Percentiles rank a stretch among this genome's conserved stretches.
Evolutionary conservation across 2,888 invertebrate genomes (phyloP).

Genomic region (Notodonta ziczac): DNA sequence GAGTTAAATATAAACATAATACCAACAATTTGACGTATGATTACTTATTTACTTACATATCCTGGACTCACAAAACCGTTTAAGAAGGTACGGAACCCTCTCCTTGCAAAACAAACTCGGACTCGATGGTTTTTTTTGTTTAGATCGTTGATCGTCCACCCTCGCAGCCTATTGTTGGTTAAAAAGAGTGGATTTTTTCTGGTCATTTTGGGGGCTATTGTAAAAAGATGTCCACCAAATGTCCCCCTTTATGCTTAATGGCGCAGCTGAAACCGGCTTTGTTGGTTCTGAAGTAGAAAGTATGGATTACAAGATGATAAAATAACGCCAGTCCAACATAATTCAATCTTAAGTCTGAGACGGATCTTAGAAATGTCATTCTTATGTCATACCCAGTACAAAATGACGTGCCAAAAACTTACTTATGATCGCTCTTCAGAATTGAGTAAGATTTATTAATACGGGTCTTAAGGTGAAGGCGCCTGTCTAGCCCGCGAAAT

Average conservation of each 20-base stretch:
- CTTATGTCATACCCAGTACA: too few relatives aligned
- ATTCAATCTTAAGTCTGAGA: too few relatives aligned
- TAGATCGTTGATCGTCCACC: conserved; percentile 80
- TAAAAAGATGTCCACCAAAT: conserved; percentile 75
- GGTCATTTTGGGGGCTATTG: conserved; percentile 78
- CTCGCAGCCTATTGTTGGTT: conserved; percentile 73
- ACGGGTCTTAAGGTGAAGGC: too few relatives aligned
- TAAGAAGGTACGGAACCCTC: neutral
- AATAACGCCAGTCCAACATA: neutral
- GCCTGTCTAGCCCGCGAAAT: too few relatives aligned
- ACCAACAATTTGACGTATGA: too few relatives aligned
- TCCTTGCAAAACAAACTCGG: neutral
- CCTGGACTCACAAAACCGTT: neutral
- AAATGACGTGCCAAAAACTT: too few relatives aligned
- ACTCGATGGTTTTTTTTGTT: conserved; percentile 51
- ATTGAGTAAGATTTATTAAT: too few relatives aligned
- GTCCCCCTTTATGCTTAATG: conserved; percentile 72
- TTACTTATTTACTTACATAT: too few relatives aligned
- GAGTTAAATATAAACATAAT: too few relatives aligned
- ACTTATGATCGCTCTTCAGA: too few relatives aligned
- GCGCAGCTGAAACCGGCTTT: conserved; percentile 69
- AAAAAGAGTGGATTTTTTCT: conserved; percentile 78
- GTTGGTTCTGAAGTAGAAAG: conserved; percentile 52
- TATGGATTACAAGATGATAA: conserved; percentile 56
- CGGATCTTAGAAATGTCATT: too few relatives aligned